Conservation (phyloP, 2,113 vertebrate genomes). For the Clarias macrocephalus region DNA sequence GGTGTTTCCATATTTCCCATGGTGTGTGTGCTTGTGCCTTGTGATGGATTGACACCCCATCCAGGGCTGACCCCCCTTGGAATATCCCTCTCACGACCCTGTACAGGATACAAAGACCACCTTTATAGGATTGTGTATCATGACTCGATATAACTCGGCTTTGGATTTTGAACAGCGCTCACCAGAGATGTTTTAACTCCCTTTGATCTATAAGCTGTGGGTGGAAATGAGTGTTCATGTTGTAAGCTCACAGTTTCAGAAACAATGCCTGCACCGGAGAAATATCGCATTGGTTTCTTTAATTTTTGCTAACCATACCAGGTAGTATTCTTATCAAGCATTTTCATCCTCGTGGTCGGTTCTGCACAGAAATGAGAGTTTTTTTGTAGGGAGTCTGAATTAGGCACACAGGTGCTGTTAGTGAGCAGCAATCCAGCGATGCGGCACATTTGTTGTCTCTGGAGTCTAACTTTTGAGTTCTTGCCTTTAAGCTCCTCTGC, state of each 20-base stretch:
- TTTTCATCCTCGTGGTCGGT: not conserved
- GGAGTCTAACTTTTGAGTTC: not conserved
- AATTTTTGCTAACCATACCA: not conserved
- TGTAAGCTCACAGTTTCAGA: not conserved
- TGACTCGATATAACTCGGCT: not conserved
- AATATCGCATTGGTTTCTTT: not conserved
- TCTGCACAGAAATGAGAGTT: too few relatives aligned
- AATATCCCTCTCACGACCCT: too few relatives aligned
- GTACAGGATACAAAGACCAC: not conserved
- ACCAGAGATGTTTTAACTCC: not conserved
- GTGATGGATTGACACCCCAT: too few relatives aligned
- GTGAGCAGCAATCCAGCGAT: not conserved
- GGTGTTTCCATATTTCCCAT: too few relatives aligned
- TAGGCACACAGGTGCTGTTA: constrained; percentile 5
- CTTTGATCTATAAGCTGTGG: not conserved
- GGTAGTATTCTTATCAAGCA: not conserved
- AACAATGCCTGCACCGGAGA: not conserved
- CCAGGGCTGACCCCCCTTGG: too few relatives aligned
- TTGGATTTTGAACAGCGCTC: not conserved
- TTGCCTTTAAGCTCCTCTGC: not conserved
- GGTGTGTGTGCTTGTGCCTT: too few relatives aligned
- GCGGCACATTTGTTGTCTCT: constrained; percentile 25
- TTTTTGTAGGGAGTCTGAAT: not conserved
- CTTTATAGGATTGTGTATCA: not conserved
- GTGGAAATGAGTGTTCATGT: too few relatives aligned